phyloP scores from a whole-genome alignment of 2,888 invertebrate genomes.

The Hydrotaea cyrtoneurina region DNA sequence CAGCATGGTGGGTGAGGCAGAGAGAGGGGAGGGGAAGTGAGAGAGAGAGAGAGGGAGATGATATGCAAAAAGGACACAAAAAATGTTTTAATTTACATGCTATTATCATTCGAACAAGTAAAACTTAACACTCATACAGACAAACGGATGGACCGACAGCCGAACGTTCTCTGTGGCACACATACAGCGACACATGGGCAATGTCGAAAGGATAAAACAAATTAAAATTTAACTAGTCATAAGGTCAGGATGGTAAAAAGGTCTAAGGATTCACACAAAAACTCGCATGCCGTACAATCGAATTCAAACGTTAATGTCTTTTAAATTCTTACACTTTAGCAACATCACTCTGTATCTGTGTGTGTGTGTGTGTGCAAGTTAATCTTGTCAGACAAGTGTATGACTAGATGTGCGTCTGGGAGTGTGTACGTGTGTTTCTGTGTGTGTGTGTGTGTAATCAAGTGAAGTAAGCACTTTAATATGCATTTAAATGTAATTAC shows the following conservation, averaged over 20 bases:
- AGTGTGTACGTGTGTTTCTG: neutral
- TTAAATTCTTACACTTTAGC: conserved; percentile 39
- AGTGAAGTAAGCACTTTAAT: conserved; percentile 69
- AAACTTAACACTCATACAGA: conserved; percentile 41
- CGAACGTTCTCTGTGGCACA: neutral
- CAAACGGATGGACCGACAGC: neutral
- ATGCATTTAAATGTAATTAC: conserved; percentile 75
- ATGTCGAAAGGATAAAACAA: conserved; percentile 27
- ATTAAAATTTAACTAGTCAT: conserved; percentile 56
- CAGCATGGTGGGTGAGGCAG: neutral
- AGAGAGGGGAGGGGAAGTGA: too few species aligned
- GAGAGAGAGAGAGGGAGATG: too few species aligned
- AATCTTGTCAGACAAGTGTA: neutral
- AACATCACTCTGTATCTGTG: neutral
- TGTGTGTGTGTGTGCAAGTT: conserved; percentile 21
- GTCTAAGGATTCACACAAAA: conserved; percentile 25
- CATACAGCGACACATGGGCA: neutral
- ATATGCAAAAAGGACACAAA: neutral
- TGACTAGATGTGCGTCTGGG: neutral
- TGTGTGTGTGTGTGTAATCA: conserved; percentile 41
- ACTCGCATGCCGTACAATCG: conserved; percentile 2
- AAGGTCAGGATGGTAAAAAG: conserved; percentile 44
- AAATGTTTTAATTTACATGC: conserved; percentile 64
- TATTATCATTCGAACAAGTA: conserved; percentile 56
- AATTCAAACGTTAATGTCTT: conserved; percentile 39